A percentile compares a stretch with the other conserved stretches of the same genome.
Conservation (phyloP, 2,888 invertebrate genomes). For the Catocala sponsa region DNA sequence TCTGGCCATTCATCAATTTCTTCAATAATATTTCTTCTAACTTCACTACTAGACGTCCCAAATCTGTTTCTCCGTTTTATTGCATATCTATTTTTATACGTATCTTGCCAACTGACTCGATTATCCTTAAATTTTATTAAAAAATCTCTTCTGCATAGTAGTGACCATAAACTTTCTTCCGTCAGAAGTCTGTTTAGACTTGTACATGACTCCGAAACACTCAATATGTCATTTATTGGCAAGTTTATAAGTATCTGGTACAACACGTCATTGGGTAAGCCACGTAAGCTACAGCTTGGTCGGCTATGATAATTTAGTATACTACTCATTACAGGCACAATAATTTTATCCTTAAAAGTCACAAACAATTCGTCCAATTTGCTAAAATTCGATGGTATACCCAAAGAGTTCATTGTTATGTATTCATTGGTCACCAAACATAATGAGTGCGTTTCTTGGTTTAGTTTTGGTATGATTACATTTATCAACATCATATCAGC, state of each 20-base stretch:
- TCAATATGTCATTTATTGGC: conserved; percentile 55
- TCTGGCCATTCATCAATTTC: conserved; percentile 43
- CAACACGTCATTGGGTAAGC: conserved; percentile 58
- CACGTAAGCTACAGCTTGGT: conserved; percentile 53
- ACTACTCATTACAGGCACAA: conserved; percentile 54
- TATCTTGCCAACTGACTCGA: conserved; percentile 44
- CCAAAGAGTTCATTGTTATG: conserved; percentile 44
- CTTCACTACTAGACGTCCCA: not conserved
- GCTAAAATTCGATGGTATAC: conserved; percentile 48
- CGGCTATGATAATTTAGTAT: conserved; percentile 55
- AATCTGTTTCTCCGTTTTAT: conserved; percentile 21
- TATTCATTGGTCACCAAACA: conserved; percentile 53
- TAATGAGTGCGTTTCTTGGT: conserved; percentile 51
- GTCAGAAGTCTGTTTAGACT: conserved; percentile 53
- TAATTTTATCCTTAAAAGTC: conserved; percentile 53
- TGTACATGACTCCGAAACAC: conserved; percentile 55
- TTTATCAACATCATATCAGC: conserved; percentile 57
- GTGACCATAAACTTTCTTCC: conserved; percentile 58
- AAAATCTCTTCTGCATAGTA: conserved; percentile 62
- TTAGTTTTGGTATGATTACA: conserved; percentile 49
- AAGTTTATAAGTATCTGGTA: conserved; percentile 55
- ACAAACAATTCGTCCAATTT: conserved; percentile 46
- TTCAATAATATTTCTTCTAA: conserved; percentile 30
- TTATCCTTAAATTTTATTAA: conserved; percentile 40
- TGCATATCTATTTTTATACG: conserved; percentile 54